Base-by-base conservation (phyloP, 2,888 invertebrate genomes). In the Drepanosiphum platanoidis region DNA sequence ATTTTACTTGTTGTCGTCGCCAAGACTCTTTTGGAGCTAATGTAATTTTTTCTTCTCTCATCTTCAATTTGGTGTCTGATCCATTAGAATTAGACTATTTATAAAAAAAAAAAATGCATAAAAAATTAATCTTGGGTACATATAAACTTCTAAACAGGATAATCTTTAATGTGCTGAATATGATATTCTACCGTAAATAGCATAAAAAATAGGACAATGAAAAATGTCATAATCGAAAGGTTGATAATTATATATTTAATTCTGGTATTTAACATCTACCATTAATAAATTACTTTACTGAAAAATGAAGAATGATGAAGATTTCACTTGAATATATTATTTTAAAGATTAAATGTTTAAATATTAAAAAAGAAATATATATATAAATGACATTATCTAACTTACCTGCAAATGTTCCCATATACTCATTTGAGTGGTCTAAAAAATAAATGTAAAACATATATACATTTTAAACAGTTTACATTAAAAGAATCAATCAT, bases 351-450 rank as follows among this genome's bases (percentile, higher is more conserved):
- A 68, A 68, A 15, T 7, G n/a, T n/a, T 52, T 3, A 3, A 52
- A n/a, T n/a, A 32, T n/a, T 7, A 18, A 39, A 9, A 39, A 64
- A 58, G 39, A 39, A 27, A 30, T 30, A 32, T 15, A 27, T 13
- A 36, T 46, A 7, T 39, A 68, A 52, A 68, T 18, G 5, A 52
- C 27, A 70, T n/a, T n/a, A n/a, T 32, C n/a, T 22, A 42, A 77
- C 84, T 58, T 39, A 84, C 84, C 77, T 77, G 84, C 22, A 84
- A 84, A 58, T 84, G 68, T 77, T 77, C 84, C 84, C 84, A 84
- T 68, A 77, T 75, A 66, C 68, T 84, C 18, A 74, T 22, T 68
- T 68, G 68, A 22, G 84, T 66, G 30, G 13, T 84, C 75, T 84
- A 27, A 46, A 82, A 82, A 61, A 32, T 4, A 72, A n/a, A n/a